Evolutionary conservation across 2,113 vertebrate genomes (phyloP).

Genomic region (Heterotis niloticus): DNA sequence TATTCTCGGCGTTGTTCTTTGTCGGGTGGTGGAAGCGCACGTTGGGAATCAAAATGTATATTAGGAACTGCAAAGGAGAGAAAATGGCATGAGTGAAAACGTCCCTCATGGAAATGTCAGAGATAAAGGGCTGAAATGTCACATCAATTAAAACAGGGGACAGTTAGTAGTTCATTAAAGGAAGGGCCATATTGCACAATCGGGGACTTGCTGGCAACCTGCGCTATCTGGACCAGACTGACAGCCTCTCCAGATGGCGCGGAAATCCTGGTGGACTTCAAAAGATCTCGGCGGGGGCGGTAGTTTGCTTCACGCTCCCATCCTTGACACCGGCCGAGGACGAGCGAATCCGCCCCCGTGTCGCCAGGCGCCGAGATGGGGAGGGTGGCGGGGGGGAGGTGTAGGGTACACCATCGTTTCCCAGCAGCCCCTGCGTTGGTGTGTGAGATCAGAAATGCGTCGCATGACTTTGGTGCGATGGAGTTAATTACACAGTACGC

Average conservation of each 20-base stretch:
- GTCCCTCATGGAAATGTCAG: conserved; percentile 72
- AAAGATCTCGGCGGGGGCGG: conserved; percentile 69
- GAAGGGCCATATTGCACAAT: conserved; percentile 71
- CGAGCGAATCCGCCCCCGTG: conserved; percentile 42
- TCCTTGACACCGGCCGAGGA: conserved; percentile 60
- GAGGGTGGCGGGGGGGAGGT: conserved; percentile 29
- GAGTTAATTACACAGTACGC: conserved; percentile 22
- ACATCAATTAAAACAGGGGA: conserved; percentile 73
- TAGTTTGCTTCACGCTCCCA: conserved; percentile 55
- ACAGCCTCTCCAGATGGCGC: conserved; percentile 70
- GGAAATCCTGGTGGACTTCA: conserved; percentile 71
- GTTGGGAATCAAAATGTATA: conserved; percentile 55
- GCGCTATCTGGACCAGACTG: conserved; percentile 70
- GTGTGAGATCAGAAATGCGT: conserved; percentile 43
- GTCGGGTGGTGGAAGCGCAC: too few relatives aligned
- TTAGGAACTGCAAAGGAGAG: conserved; percentile 67
- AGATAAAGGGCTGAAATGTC: conserved; percentile 73
- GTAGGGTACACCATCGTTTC: conserved; percentile 21
- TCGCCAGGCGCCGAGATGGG: conserved; percentile 10
- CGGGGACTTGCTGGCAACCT: conserved; percentile 68
- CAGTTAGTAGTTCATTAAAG: conserved; percentile 74
- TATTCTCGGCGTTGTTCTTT: too few relatives aligned
- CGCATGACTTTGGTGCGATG: conserved; percentile 39
- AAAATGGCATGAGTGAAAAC: conserved; percentile 69
- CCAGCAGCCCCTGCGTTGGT: conserved; percentile 36